Conservation (phyloP, 2,113 vertebrate species). For the Brachypodius melanocephalos region DNA sequence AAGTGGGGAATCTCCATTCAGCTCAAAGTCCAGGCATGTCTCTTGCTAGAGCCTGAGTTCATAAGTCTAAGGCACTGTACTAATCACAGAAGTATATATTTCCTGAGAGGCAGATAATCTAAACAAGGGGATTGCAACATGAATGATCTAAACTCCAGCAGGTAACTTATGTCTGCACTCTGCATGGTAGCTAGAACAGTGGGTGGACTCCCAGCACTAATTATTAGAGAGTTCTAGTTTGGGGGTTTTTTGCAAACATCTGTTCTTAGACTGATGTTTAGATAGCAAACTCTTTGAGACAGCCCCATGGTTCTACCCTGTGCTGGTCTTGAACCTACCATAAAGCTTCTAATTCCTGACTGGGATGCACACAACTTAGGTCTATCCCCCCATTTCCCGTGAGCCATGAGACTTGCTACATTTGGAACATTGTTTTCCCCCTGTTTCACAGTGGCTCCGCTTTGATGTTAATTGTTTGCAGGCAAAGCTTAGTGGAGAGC, state of each 20-base stretch:
- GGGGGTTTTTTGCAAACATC: not conserved
- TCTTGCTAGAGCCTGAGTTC: not conserved
- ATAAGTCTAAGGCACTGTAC: not conserved
- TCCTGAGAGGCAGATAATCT: not conserved
- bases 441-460: not conserved
- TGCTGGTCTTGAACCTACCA: not conserved
- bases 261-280: not conserved
- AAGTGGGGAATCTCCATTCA: not conserved
- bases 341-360: not conserved
- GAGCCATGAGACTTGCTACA: not conserved
- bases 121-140: not conserved
- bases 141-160: not conserved
- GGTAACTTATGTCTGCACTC: not conserved
- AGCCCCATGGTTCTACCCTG: not conserved
- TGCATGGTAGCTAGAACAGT: not conserved
- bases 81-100: not conserved
- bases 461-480: constrained; percentile 67
- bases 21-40: not conserved
- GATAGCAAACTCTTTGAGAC: not conserved
- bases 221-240: not conserved
- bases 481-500: not conserved
- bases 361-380: not conserved
- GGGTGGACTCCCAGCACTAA: not conserved
- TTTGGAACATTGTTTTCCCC: not conserved
- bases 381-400: not conserved